Evolutionary conservation across 2,888 invertebrate species (phyloP).

Genomic region (Acanthosepion lycidas): DNA sequence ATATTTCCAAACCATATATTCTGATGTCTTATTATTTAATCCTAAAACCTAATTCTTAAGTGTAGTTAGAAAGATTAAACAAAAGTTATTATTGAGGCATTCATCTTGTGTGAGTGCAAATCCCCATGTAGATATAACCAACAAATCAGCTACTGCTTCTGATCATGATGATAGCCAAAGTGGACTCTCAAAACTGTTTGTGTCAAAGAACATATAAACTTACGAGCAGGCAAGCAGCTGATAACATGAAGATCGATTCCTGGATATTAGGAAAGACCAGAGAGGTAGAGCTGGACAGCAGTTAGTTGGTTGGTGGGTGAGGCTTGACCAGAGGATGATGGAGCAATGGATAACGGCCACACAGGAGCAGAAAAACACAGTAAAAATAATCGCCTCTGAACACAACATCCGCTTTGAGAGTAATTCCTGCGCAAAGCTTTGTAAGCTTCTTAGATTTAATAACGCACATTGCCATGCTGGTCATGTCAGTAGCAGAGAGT

Average conservation of each 20-base stretch:
- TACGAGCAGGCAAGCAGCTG: conserved; percentile 22
- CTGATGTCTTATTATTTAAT: not conserved
- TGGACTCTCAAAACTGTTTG: conserved; percentile 33
- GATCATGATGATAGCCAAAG: not conserved
- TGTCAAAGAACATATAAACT: conserved; percentile 21
- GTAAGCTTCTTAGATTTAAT: conserved; percentile 33
- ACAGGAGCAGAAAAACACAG: conserved; percentile 33
- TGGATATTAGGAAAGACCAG: conserved; percentile 8
- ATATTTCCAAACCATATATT: not conserved
- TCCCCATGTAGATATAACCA: not conserved
- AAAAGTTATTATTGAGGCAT: not conserved
- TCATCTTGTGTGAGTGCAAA: not conserved
- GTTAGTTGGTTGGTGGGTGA: no score
- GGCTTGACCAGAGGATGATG: conserved; percentile 11
- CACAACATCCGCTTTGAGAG: conserved; percentile 33
- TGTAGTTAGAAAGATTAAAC: not conserved
- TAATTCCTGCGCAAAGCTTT: conserved; percentile 12
- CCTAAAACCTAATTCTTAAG: not conserved
- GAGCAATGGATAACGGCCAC: conserved; percentile 4
- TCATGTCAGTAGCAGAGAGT: conserved; percentile 7
- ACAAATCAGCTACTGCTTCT: not conserved
- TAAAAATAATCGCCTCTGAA: conserved; percentile 33
- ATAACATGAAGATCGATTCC: conserved; percentile 14
- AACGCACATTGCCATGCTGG: conserved; percentile 13
- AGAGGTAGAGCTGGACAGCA: not conserved